These are phyloP conservation scores for Hemaris fuciformis DNA, from an alignment of 2,888 invertebrate species.

Conservation along the genomic window DNA sequence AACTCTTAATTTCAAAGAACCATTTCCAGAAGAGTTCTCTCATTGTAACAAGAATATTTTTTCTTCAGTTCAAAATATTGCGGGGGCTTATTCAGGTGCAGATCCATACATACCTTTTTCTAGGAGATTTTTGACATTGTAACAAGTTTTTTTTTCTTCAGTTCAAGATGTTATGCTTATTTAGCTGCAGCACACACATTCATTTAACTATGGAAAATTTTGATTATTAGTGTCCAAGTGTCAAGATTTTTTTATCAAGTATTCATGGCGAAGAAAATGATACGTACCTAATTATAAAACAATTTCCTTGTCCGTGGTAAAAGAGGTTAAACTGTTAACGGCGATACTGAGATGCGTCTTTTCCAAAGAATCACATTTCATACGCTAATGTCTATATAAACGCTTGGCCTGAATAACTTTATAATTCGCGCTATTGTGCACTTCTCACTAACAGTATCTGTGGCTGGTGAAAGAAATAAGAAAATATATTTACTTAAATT, in stretches of 20 bases:
- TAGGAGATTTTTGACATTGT: too few species aligned
- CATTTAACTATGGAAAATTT: neutral
- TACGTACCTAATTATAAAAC: slow-evolving; percentile 3
- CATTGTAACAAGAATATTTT: too few species aligned
- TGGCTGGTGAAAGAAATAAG: neutral
- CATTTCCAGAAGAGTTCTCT: too few species aligned
- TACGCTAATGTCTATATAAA: slow-evolving; percentile 6
- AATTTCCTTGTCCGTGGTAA: neutral
- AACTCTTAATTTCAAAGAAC: too few species aligned
- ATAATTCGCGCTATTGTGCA: neutral
- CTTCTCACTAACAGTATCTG: neutral
- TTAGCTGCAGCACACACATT: neutral
- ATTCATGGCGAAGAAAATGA: neutral
- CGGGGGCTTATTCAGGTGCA: too few species aligned
- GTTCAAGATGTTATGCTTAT: too few species aligned
- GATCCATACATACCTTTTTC: too few species aligned
- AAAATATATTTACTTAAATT: neutral
- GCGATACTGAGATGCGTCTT: neutral
- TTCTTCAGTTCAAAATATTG: too few species aligned
- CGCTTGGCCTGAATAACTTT: neutral
- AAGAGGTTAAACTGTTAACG: neutral
- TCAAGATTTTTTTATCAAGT: neutral
- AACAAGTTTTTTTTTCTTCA: too few species aligned
- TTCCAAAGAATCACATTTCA: slow-evolving; percentile 1
- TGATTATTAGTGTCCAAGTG: neutral